Percentiles rank a stretch among this genome's conserved stretches.
Evolutionary conservation across 2,113 vertebrate species (phyloP).

Genomic region (Sylvia atricapilla): DNA sequence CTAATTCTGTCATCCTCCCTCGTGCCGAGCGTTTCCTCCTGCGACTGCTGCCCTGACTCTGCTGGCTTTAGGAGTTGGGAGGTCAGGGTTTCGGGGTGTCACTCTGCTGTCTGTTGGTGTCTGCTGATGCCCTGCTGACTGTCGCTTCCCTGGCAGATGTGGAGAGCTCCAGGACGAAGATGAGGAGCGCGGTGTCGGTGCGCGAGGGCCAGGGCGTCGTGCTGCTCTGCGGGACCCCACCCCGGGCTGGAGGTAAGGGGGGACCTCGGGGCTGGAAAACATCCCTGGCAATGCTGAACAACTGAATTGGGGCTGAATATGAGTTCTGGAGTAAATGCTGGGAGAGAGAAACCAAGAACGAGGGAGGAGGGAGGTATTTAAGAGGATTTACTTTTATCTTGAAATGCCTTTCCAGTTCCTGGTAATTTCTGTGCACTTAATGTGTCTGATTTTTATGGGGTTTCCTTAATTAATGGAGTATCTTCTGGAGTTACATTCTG

Average conservation of each 20-base stretch:
- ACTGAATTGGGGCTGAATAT: fast-evolving
- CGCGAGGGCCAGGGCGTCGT: constrained; percentile 94
- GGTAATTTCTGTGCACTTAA: neutral
- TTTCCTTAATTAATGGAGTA: neutral
- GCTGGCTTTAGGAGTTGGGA: fast-evolving
- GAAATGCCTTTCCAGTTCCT: neutral
- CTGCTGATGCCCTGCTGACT: neutral
- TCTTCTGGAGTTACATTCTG: neutral
- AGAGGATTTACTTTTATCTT: neutral
- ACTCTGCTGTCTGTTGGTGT: neutral
- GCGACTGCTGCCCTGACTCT: fast-evolving
- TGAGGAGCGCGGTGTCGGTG: constrained; percentile 87
- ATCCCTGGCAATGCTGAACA: no score
- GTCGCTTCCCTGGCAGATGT: constrained; percentile 76
- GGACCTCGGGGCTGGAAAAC: fast-evolving
- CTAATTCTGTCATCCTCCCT: neutral
- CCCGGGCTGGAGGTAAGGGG: constrained; percentile 86
- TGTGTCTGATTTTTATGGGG: neutral
- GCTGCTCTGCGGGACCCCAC: constrained; percentile 85
- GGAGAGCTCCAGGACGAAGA: constrained; percentile 83
- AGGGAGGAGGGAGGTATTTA: neutral
- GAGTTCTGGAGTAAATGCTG: neutral
- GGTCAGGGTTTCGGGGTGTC: neutral
- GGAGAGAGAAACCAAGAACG: neutral
- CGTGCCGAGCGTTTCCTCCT: neutral